Evolutionary conservation across 2,797 vertebrate species (phyloP).

Genomic region (Lepus oiostolus): DNA sequence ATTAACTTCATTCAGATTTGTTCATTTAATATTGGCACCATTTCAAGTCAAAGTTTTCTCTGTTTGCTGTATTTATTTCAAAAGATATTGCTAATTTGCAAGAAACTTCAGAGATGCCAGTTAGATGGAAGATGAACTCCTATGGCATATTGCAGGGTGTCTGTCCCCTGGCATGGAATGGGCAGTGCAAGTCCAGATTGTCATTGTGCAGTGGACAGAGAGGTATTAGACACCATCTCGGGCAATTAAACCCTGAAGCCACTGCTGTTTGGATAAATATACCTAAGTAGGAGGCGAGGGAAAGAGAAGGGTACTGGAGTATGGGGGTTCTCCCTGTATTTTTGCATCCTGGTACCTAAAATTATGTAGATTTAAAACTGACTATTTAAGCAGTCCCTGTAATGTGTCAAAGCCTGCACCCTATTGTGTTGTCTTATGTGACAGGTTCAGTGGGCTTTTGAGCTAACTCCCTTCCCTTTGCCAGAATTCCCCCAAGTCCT

Average conservation of each 20-base stretch:
- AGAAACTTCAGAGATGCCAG: background rate
- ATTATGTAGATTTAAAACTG: background rate
- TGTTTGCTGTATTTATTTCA: background rate
- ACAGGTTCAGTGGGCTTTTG: background rate
- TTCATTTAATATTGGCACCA: background rate
- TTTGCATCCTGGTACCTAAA: background rate
- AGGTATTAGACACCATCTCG: background rate
- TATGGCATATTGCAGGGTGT: background rate
- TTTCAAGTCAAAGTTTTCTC: background rate
- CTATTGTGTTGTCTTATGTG: background rate
- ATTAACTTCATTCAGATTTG: constrained; percentile 34
- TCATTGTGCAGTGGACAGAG: background rate
- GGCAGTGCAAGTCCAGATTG: background rate
- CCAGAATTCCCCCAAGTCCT: background rate
- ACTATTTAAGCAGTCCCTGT: background rate
- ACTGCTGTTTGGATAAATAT: background rate
- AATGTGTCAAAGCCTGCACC: background rate
- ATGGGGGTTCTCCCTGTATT: background rate
- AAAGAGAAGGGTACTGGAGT: background rate
- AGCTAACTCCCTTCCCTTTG: background rate
- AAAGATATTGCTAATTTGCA: background rate
- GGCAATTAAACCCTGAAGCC: background rate
- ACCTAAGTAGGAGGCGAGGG: background rate
- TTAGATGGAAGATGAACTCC: background rate
- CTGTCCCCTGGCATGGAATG: background rate